Percentiles rank a stretch among this genome's conserved stretches.
These are phyloP conservation scores for Tokudaia tokunoshimensis DNA, from an alignment of 2,797 vertebrate genomes.

Conservation along the genomic window DNA sequence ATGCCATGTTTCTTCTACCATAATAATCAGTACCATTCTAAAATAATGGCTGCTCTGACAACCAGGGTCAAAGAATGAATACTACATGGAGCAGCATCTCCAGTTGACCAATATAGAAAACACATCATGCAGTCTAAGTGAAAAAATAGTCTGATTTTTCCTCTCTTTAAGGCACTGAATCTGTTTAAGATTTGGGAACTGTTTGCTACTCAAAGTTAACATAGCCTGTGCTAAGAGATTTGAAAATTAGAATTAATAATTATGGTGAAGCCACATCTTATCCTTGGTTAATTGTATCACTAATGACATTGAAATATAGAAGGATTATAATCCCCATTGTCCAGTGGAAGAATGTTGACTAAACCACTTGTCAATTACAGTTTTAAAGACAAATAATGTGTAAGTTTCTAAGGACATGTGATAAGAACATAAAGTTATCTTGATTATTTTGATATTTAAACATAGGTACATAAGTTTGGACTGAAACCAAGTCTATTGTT, in stretches of 20 bases:
- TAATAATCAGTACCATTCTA: neutral
- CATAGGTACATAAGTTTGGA: neutral
- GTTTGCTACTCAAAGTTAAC: neutral
- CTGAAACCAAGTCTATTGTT: neutral
- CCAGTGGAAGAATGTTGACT: neutral
- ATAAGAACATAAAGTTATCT: neutral
- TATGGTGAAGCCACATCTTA: neutral
- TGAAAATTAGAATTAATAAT: slow-evolving; percentile 21
- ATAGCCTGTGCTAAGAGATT: neutral
- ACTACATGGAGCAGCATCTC: neutral
- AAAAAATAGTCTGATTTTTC: neutral
- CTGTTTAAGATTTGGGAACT: neutral
- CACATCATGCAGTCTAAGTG: neutral
- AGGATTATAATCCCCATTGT: neutral
- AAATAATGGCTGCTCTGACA: neutral
- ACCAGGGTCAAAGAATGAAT: neutral
- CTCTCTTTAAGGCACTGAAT: neutral
- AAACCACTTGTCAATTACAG: neutral
- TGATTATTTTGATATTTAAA: neutral
- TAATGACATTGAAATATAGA: neutral
- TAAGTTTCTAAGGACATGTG: neutral
- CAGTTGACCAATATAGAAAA: neutral
- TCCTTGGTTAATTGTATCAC: neutral
- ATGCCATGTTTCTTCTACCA: neutral
- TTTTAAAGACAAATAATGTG: slow-evolving; percentile 2